Evolutionary conservation across 2,888 invertebrate species (phyloP).

Genomic region (Mythimna lalbum): DNA sequence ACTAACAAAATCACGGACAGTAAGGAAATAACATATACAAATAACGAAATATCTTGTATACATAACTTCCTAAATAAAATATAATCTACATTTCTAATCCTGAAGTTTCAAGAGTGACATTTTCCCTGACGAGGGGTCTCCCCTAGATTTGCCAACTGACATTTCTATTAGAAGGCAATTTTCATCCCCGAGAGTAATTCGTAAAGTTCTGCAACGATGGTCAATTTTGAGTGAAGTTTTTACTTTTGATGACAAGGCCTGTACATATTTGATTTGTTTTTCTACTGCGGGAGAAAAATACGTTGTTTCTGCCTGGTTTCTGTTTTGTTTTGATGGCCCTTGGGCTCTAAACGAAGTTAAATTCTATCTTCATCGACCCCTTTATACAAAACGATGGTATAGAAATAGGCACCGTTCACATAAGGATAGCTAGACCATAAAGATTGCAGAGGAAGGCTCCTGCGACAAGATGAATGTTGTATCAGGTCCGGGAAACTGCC

Average conservation of each 20-base stretch:
- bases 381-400: no score
- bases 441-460: no score
- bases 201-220: constrained; percentile 50
- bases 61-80: constrained; percentile 61
- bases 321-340: neutral
- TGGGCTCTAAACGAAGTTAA: neutral
- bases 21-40: constrained; percentile 51
- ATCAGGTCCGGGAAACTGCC: no score
- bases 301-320: neutral
- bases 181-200: constrained; percentile 52
- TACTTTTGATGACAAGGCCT: constrained; percentile 40
- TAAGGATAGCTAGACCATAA: no score
- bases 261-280: constrained; percentile 26
- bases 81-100: constrained; percentile 63
- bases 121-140: constrained; percentile 59
- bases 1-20: constrained; percentile 36
- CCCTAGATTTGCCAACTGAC: constrained; percentile 52
- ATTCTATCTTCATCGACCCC: no score
- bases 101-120: constrained; percentile 58
- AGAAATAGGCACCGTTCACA: no score
- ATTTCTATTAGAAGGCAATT: constrained; percentile 66
- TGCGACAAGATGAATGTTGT: no score
- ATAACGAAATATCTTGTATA: constrained; percentile 43
- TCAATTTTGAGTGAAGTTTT: constrained; percentile 48
- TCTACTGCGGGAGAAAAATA: constrained; percentile 3